phyloP scores from a whole-genome alignment of 2,888 invertebrate genomes.

The Hyppa rectilinea region DNA sequence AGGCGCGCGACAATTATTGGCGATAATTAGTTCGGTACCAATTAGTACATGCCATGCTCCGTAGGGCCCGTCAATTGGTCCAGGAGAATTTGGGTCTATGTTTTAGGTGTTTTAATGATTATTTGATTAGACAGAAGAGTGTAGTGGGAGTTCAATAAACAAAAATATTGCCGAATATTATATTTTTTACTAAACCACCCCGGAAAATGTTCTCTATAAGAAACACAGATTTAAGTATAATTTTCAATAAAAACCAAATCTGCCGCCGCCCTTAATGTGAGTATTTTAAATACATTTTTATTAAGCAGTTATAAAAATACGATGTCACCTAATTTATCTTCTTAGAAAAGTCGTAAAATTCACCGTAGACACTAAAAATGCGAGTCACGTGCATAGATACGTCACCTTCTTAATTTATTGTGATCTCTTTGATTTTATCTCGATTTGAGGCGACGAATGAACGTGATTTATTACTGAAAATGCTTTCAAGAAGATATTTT shows the following conservation, averaged over 20 bases:
- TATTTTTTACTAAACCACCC: neutral
- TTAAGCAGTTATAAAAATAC: slow-evolving; percentile 21
- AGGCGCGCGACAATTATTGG: slow-evolving; percentile 34
- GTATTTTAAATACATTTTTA: slow-evolving; percentile 13
- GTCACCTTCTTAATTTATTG: slow-evolving; percentile 51
- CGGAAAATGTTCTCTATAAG: neutral
- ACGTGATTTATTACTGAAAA: slow-evolving; percentile 40
- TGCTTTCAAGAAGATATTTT: slow-evolving; percentile 14
- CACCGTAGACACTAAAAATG: slow-evolving; percentile 8
- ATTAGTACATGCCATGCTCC: slow-evolving; percentile 33
- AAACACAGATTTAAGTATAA: neutral
- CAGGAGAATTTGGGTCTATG: neutral
- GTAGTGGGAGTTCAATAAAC: neutral
- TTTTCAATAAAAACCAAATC: slow-evolving; percentile 1
- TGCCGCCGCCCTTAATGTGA: too few species aligned
- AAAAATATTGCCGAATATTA: neutral
- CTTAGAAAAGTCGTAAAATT: slow-evolving; percentile 39
- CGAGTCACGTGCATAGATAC: slow-evolving; percentile 32
- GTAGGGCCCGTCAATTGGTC: neutral
- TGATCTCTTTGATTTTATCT: slow-evolving; percentile 32
- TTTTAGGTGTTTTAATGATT: slow-evolving; percentile 6
- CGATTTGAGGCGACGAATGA: slow-evolving; percentile 12
- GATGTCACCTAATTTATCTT: slow-evolving; percentile 48
- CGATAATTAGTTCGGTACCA: slow-evolving; percentile 48
- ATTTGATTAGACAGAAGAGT: neutral